Percentiles rank a stretch among this genome's conserved stretches.
phyloP scores from a whole-genome alignment of 2,888 invertebrate species.

The Leptarthrus brevirostris region DNA sequence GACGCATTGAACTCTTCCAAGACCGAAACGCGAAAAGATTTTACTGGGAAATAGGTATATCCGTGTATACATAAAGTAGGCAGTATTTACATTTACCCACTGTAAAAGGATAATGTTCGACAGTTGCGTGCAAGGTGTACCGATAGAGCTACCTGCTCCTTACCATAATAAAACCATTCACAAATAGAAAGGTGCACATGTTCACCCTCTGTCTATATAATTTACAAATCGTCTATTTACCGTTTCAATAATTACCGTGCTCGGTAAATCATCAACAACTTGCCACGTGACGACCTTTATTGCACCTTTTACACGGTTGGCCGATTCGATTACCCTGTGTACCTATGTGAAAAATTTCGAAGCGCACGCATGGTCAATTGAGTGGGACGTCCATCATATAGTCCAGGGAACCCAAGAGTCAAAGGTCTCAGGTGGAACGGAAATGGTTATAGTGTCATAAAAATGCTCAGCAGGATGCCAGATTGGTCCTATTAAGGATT shows the following conservation, averaged over 20 bases:
- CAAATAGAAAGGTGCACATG: constrained; percentile 56
- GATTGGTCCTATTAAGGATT: not conserved
- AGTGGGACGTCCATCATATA: constrained; percentile 30
- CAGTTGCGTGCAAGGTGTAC: constrained; percentile 49
- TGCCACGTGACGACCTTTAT: constrained; percentile 59
- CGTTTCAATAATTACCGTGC: constrained; percentile 53
- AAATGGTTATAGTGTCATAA: not conserved
- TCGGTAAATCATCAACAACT: constrained; percentile 54
- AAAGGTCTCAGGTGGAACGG: constrained; percentile 44
- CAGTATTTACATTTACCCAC: constrained; percentile 30
- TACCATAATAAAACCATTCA: constrained; percentile 59
- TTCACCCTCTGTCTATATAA: constrained; percentile 53
- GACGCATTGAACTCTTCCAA: not conserved
- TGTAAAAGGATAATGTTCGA: not conserved
- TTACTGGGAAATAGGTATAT: not conserved
- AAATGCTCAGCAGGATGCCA: constrained; percentile 12
- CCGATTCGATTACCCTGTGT: constrained; percentile 52
- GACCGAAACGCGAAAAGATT: not conserved
- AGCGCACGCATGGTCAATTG: constrained; percentile 49
- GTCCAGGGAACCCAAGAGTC: constrained; percentile 11
- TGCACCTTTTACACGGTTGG: constrained; percentile 60
- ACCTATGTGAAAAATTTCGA: constrained; percentile 51
- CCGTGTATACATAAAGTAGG: not conserved
- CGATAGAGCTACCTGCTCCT: constrained; percentile 34
- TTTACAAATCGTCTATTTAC: constrained; percentile 54